A percentile compares a stretch with the other conserved stretches of the same genome.
These are phyloP conservation scores for Dynastes grantii DNA, from an alignment of 2,888 invertebrate species.

Conservation along the genomic window DNA sequence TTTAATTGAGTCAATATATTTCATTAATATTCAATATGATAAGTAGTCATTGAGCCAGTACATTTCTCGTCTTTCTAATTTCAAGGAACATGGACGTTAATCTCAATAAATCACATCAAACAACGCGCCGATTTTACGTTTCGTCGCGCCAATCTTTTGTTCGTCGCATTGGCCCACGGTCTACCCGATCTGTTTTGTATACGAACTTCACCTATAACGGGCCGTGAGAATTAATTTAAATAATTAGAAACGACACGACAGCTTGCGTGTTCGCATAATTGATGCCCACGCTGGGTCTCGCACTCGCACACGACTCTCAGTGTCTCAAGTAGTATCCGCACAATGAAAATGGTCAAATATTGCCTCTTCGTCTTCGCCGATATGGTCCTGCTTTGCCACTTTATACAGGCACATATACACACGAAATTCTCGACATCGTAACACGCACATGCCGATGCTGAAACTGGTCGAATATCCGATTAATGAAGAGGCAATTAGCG, in stretches of 20 bases:
- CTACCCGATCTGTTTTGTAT: neutral
- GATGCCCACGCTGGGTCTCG: constrained; percentile 8
- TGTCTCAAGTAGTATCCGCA: neutral
- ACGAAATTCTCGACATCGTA: constrained; percentile 14
- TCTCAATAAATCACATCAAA: too few relatives aligned
- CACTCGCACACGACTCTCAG: constrained; percentile 6
- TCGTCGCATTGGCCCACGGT: neutral
- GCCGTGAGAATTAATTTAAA: constrained; percentile 41
- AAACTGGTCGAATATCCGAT: constrained; percentile 6
- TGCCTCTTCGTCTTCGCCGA: neutral
- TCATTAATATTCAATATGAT: too few relatives aligned
- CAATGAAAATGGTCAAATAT: constrained; percentile 4
- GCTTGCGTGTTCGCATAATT: constrained; percentile 33
- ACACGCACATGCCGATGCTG: constrained; percentile 2
- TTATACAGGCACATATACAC: neutral
- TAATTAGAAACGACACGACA: constrained; percentile 40
- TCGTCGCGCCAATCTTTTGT: neutral
- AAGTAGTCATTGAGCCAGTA: too few relatives aligned
- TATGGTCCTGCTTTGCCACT: neutral
- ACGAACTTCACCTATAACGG: constrained; percentile 34
- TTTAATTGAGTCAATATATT: too few relatives aligned
- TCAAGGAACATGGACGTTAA: neutral
- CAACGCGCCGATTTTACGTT: neutral
- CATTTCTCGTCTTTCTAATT: constrained; percentile 4
- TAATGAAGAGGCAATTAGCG: constrained; percentile 20